These are phyloP conservation scores for Chalcosyrphus nemorum DNA, from an alignment of 2,888 invertebrate genomes.

Conservation along the genomic window DNA sequence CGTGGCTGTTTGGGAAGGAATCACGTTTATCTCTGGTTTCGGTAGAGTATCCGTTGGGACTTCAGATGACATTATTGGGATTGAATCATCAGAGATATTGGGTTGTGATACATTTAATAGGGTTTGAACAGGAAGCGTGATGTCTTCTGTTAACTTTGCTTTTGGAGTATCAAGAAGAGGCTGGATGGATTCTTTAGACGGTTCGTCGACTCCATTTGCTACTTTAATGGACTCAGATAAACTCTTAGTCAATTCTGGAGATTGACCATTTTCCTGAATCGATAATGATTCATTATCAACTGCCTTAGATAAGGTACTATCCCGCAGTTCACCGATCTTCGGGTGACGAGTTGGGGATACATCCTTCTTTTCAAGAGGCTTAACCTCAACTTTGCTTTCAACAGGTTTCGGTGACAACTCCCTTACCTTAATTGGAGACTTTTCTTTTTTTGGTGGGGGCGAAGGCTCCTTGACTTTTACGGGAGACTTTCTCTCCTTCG, in stretches of 20 bases:
- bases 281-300: conserved; percentile 23
- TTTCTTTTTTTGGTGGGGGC: background rate
- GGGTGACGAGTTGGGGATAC: conserved; percentile 31
- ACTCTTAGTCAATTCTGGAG: background rate
- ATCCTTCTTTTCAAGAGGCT: background rate
- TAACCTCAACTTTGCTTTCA: background rate
- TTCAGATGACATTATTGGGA: too few species aligned
- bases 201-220: background rate
- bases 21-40: background rate
- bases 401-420: background rate
- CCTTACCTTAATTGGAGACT: background rate
- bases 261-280: background rate
- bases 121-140: background rate
- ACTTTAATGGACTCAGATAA: too few species aligned
- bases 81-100: too few species aligned
- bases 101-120: background rate
- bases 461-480: background rate
- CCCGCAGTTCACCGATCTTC: conserved; percentile 55
- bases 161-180: background rate
- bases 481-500: background rate
- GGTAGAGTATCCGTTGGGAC: background rate
- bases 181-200: background rate
- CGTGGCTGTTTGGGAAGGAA: background rate
- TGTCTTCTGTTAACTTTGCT: background rate
- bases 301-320: conserved; percentile 42